These are phyloP conservation scores for Drosophila baimaii DNA, from an alignment of 1,140 invertebrate species.

Conservation along the genomic window DNA sequence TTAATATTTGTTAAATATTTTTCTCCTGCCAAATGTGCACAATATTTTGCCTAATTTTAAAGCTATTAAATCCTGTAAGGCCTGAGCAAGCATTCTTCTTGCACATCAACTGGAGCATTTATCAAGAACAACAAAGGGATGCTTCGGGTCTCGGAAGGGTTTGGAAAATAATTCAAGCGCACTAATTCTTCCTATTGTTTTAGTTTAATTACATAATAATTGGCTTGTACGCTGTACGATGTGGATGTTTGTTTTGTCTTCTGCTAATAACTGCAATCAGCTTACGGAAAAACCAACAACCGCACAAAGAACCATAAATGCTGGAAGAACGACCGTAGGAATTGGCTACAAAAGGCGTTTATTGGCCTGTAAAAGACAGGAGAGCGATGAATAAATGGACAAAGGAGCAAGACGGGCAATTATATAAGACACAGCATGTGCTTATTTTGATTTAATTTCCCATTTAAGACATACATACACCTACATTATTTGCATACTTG, in stretches of 20 bases:
- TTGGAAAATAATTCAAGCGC: slow-evolving; percentile 52
- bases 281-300: slow-evolving; percentile 57
- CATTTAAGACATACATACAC: slow-evolving; percentile 59
- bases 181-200: slow-evolving; percentile 73
- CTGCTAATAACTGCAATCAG: slow-evolving; percentile 69
- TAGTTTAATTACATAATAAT: slow-evolving; percentile 82
- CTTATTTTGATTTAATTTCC: slow-evolving; percentile 82
- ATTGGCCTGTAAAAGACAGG: slow-evolving; percentile 48
- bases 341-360: slow-evolving; percentile 64
- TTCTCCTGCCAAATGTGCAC: neutral
- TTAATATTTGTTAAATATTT: slow-evolving; percentile 1
- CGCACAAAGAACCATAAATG: slow-evolving; percentile 28
- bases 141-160: neutral
- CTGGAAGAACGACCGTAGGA: slow-evolving; percentile 26
- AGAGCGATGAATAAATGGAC: slow-evolving; percentile 18
- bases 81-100: neutral
- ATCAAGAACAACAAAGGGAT: slow-evolving; percentile 23
- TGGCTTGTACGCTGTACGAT: slow-evolving; percentile 56
- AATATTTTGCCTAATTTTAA: slow-evolving; percentile 2
- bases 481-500: slow-evolving; percentile 76
- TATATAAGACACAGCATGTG: slow-evolving; percentile 61
- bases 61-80: slow-evolving; percentile 16
- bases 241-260: slow-evolving; percentile 43
- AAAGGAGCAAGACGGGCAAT: slow-evolving; percentile 57
- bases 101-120: slow-evolving; percentile 10